These are phyloP conservation scores for Andrena cerasifolii DNA, from an alignment of 1,140 invertebrate species.

Conservation along the genomic window DNA sequence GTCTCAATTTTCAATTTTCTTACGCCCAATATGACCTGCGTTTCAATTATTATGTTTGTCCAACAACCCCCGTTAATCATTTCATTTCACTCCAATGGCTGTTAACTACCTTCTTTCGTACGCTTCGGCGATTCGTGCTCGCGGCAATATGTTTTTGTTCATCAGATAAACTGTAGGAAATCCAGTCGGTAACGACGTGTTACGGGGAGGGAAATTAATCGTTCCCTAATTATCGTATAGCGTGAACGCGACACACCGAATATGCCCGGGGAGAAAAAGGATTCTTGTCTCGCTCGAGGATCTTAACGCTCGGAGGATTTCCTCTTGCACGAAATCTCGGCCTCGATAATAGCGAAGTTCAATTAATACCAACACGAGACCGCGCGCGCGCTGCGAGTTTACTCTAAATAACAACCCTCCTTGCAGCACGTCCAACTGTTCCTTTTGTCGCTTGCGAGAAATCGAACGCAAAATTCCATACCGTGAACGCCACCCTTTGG, in stretches of 20 bases:
- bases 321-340: conserved; percentile 35
- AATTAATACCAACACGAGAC: conserved; percentile 40
- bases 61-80: too few relatives aligned
- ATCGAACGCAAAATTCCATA: too few relatives aligned
- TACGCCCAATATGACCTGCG: too few relatives aligned
- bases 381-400: background rate
- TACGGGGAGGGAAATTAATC: conserved; percentile 63
- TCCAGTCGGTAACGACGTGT: conserved; percentile 58
- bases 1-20: too few relatives aligned
- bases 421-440: background rate
- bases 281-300: conserved; percentile 52
- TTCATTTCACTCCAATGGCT: background rate
- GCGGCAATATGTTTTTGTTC: conserved; percentile 63
- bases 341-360: conserved; percentile 19
- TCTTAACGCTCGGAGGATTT: conserved; percentile 48
- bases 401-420: background rate
- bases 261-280: conserved; percentile 44
- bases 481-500: too few relatives aligned
- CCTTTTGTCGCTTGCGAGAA: background rate
- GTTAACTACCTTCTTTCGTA: background rate
- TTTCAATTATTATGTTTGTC: too few relatives aligned
- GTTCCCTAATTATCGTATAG: conserved; percentile 69
- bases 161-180: conserved; percentile 61
- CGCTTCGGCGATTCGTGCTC: conserved; percentile 39
- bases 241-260: conserved; percentile 55